A percentile compares a stretch with the other conserved stretches of the same genome.
Evolutionary conservation across 1,140 invertebrate species (phyloP).

Genomic region (Polypedilum vanderplanki): DNA sequence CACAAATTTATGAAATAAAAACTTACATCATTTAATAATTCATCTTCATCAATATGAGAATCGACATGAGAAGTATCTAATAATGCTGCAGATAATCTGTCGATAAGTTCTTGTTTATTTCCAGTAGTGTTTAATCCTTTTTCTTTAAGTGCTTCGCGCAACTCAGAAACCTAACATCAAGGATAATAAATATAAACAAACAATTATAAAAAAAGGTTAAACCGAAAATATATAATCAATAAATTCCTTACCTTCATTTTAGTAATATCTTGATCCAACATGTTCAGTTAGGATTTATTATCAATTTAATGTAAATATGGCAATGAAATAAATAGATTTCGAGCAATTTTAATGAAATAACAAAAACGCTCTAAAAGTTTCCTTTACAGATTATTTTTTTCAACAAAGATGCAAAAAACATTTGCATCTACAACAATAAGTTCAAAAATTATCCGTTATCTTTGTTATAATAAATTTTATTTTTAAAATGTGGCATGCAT

Average conservation of each 20-base stretch:
- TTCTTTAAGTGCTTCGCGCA: constrained; percentile 70
- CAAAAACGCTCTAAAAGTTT: too few relatives aligned
- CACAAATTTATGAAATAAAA: background rate
- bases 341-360: too few relatives aligned
- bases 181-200: constrained; percentile 31
- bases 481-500: too few relatives aligned
- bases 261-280: constrained; percentile 41
- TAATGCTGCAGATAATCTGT: constrained; percentile 61
- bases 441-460: too few relatives aligned
- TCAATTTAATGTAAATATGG: too few relatives aligned
- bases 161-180: constrained; percentile 58
- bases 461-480: too few relatives aligned
- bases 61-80: constrained; percentile 46
- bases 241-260: constrained; percentile 41
- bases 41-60: constrained; percentile 43
- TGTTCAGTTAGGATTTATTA: constrained; percentile 29
- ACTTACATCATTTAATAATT: constrained; percentile 30
- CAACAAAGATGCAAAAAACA: background rate
- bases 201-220: constrained; percentile 20
- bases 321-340: too few relatives aligned
- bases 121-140: constrained; percentile 64
- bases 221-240: background rate
- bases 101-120: constrained; percentile 72
- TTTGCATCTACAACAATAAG: too few relatives aligned
- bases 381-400: background rate